Evolutionary conservation across 2,797 vertebrate species (phyloP).

Genomic region (Poecilia velifera): DNA sequence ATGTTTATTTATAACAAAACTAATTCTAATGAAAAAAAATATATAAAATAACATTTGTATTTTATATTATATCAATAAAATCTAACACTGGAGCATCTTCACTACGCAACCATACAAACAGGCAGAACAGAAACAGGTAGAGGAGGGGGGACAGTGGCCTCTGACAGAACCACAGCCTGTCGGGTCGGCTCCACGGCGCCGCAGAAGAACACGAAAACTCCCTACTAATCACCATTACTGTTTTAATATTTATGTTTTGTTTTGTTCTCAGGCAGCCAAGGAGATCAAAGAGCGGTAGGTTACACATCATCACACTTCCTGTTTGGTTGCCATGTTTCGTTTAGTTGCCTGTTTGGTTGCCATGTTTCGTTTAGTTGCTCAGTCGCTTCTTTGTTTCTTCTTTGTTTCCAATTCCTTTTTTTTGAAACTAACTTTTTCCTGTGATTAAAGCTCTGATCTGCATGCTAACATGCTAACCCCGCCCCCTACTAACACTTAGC

Average conservation of each 20-base stretch:
- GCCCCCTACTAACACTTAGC: constrained; percentile 21
- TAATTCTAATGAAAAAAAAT: no score
- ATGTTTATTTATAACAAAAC: no score
- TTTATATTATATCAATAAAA: no score
- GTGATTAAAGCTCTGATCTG: constrained; percentile 13
- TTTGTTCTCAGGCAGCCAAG: constrained; percentile 88
- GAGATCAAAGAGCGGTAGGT: constrained; percentile 89
- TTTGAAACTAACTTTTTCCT: constrained; percentile 11
- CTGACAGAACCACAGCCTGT: no score
- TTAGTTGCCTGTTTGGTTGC: not conserved
- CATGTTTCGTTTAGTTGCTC: not conserved
- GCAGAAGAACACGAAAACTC: not conserved
- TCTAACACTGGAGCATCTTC: no score
- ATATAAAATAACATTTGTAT: no score
- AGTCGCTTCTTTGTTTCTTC: not conserved
- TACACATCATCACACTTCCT: not conserved
- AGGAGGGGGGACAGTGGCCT: no score
- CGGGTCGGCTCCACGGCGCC: no score
- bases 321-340: no score
- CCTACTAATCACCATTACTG: not conserved
- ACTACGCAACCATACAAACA: no score
- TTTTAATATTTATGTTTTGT: constrained; percentile 19
- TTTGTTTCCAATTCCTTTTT: not conserved
- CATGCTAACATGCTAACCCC: constrained; percentile 15
- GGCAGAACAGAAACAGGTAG: no score